These are phyloP conservation scores for Battus philenor DNA, from an alignment of 1,140 invertebrate genomes.

Conservation along the genomic window DNA sequence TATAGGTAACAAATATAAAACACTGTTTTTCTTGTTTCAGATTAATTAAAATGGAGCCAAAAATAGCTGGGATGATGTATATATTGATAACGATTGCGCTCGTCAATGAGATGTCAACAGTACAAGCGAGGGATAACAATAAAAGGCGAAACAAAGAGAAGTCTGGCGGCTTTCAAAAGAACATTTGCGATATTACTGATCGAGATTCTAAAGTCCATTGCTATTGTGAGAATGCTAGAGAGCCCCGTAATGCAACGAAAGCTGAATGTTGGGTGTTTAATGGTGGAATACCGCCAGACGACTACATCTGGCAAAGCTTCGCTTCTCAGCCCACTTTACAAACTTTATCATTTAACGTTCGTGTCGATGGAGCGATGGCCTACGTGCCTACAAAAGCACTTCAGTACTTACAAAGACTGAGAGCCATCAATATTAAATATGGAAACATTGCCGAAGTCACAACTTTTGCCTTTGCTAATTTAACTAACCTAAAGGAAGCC, in stretches of 20 bases:
- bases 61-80: conserved; percentile 52
- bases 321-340: conserved; percentile 81
- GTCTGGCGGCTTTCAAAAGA: conserved; percentile 57
- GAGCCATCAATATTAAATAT: conserved; percentile 81
- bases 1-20: too few species aligned
- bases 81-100: conserved; percentile 58
- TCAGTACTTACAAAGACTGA: conserved; percentile 79
- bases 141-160: conserved; percentile 64
- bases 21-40: conserved; percentile 63
- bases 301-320: conserved; percentile 83
- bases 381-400: conserved; percentile 83
- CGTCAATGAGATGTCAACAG: conserved; percentile 60
- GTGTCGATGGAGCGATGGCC: conserved; percentile 78
- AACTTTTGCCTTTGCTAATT: conserved; percentile 82
- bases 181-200: conserved; percentile 70
- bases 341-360: conserved; percentile 82
- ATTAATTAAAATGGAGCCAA: conserved; percentile 55
- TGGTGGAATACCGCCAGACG: conserved; percentile 77
- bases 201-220: conserved; percentile 70
- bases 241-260: conserved; percentile 62
- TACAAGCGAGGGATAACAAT: conserved; percentile 56
- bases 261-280: conserved; percentile 82
- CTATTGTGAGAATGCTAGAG: conserved; percentile 67
- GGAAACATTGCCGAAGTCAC: conserved; percentile 81
- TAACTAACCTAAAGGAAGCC: conserved; percentile 81